Evolutionary conservation across 2,113 vertebrate species (phyloP).

Genomic region (Piaya cayana): DNA sequence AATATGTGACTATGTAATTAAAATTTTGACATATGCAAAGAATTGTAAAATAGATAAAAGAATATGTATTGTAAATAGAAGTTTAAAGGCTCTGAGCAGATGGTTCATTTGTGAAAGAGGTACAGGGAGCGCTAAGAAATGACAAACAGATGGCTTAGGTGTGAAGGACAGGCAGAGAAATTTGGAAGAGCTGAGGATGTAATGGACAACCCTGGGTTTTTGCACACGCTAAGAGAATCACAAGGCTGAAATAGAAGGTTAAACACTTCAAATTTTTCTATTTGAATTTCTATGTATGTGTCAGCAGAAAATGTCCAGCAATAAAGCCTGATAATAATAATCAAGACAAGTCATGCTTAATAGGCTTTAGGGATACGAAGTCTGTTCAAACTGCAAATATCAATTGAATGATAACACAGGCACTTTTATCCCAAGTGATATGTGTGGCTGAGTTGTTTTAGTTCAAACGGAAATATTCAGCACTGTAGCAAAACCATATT

Average conservation of each 20-base stretch:
- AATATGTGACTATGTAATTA: slow-evolving; percentile 56
- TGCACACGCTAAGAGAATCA: not conserved
- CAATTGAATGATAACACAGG: not conserved
- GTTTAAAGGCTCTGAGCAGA: slow-evolving; percentile 73
- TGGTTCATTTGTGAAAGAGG: slow-evolving; percentile 66
- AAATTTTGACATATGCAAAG: slow-evolving; percentile 71
- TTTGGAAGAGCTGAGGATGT: not conserved
- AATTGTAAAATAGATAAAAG: slow-evolving; percentile 64
- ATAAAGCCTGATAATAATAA: not conserved
- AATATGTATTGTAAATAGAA: slow-evolving; percentile 59
- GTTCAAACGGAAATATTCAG: not conserved
- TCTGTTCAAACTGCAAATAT: not conserved
- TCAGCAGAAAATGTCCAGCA: not conserved
- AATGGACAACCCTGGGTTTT: not conserved
- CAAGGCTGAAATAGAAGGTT: not conserved
- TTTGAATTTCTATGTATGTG: not conserved
- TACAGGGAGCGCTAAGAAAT: slow-evolving; percentile 55
- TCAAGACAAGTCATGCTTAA: not conserved
- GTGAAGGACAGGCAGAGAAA: slow-evolving; percentile 24
- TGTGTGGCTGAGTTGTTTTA: not conserved
- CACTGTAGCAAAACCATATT: not conserved
- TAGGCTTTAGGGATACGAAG: not conserved
- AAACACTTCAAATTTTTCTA: not conserved
- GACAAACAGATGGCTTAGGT: slow-evolving; percentile 68
- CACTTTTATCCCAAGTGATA: not conserved